Evolutionary conservation across 2,888 invertebrate genomes (phyloP), one percentile per base, ranked within the genome.

Genomic region (Blastobasis lacticolella): DNA sequence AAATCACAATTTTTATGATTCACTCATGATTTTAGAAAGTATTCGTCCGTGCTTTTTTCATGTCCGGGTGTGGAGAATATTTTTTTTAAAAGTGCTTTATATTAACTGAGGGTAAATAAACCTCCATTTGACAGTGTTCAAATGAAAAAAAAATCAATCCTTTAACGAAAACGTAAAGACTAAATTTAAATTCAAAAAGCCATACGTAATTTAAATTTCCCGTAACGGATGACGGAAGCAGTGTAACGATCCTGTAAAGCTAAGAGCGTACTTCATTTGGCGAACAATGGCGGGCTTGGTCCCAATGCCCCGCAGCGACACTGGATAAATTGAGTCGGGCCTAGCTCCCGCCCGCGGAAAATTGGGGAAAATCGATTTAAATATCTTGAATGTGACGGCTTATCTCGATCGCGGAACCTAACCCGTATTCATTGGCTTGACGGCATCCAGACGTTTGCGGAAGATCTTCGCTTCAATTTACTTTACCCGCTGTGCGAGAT

Each of bases 301-400:
- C 72, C 74, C 67, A 61, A 10, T 71, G 77, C 75, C 78, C 80
- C 75, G 73, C 53, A 71, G 75, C 78, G 78, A 69, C 78, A 78
- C 80, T 67, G 86, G 81, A 85, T 88, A 88, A 87, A 88, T 88
- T 81, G 83, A 81, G 71, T 83, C 71, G 76, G 66, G 81, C 73
- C 74, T 75, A 72, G 77, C 75, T 76, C 70, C 75, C 78, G 75
- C 79, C 73, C 80, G 79, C 79, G 84, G 84, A 83, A 87, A 88
- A 88, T 85, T 84, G 85, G 81, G 78, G 79, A 77, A 86, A 88
- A 87, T 88, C 87, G 85, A 88, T 88, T 88, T 88, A 86, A 86
- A 87, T 85, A 84, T 85, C 85, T 84, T 77, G 72, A 86, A 86
- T 85, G 85, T 84, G 82, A 82, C 69, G 72, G 74, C 79, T 84